These are phyloP conservation scores for Pycnomerus fuliginosus DNA, from an alignment of 2,888 invertebrate genomes.

Conservation along the genomic window DNA sequence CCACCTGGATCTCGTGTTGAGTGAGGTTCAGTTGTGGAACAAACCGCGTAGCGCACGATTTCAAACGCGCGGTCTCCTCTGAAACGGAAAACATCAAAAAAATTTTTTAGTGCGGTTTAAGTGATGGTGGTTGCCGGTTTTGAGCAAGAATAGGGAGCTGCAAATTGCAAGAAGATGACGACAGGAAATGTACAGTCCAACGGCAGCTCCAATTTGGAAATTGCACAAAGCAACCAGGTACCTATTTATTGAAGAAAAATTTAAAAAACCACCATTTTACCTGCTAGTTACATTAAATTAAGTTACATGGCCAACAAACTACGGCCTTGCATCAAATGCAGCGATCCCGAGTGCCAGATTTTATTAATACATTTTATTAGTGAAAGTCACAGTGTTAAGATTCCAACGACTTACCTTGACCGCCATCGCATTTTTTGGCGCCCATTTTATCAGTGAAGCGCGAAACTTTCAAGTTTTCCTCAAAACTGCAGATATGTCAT, in stretches of 20 bases:
- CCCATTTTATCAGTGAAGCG: no score
- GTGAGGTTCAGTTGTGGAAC: no score
- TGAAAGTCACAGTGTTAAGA: conserved; percentile 8
- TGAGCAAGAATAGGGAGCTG: not conserved
- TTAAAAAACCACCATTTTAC: not conserved
- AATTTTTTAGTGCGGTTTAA: conserved; percentile 11
- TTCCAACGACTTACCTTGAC: conserved; percentile 9
- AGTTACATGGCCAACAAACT: conserved; percentile 11
- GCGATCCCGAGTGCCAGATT: conserved; percentile 5
- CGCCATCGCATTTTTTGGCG: conserved; percentile 1
- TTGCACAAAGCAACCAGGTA: conserved; percentile 55
- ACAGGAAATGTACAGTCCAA: conserved; percentile 47
- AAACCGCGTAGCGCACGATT: conserved; percentile 11
- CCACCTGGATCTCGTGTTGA: conserved; percentile 12
- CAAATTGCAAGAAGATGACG: conserved; percentile 24
- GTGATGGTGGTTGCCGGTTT: conserved; percentile 11
- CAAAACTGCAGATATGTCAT: no score
- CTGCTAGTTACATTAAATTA: conserved; percentile 4
- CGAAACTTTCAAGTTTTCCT: no score
- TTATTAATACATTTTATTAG: conserved; percentile 8
- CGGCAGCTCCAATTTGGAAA: conserved; percentile 58
- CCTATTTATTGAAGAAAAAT: conserved; percentile 16
- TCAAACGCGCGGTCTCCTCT: conserved; percentile 11
- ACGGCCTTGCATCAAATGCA: conserved; percentile 9
- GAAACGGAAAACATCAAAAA: conserved; percentile 9